Percentiles rank a stretch among this genome's conserved stretches.
These are phyloP conservation scores for Silurus meridionalis DNA, from an alignment of 2,113 vertebrate species.

Conservation along the genomic window DNA sequence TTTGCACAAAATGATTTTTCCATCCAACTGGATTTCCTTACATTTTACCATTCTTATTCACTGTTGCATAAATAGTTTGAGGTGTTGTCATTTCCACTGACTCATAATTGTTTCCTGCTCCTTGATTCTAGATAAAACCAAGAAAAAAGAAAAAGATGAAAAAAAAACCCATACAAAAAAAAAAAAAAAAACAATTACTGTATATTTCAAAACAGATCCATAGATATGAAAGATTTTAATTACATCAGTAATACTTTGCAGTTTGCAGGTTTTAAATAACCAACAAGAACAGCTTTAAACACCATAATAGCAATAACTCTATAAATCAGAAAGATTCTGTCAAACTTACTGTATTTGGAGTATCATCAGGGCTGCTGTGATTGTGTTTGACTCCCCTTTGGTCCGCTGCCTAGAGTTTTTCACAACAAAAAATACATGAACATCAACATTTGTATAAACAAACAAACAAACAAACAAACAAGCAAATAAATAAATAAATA, in stretches of 20 bases:
- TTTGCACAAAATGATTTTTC: background rate
- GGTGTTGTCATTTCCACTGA: background rate
- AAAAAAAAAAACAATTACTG: background rate
- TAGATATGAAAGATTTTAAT: background rate
- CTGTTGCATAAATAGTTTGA: constrained; percentile 7
- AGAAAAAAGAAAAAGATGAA: background rate
- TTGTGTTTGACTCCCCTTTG: too few species aligned
- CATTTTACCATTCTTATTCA: background rate
- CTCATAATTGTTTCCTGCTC: too few species aligned
- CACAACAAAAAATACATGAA: background rate
- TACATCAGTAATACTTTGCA: background rate
- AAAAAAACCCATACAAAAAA: background rate
- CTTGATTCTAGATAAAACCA: background rate
- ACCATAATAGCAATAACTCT: background rate
- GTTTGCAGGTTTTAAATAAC: background rate
- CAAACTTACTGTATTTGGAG: background rate
- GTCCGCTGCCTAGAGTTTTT: background rate
- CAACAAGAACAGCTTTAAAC: background rate
- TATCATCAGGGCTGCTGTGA: background rate
- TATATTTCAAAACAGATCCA: background rate
- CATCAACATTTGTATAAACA: background rate
- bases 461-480: background rate
- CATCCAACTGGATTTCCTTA: background rate
- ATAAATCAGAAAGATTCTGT: background rate
- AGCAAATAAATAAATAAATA: background rate